Conservation (phyloP, 2,797 vertebrate species). For the Epinephelus coioides region DNA sequence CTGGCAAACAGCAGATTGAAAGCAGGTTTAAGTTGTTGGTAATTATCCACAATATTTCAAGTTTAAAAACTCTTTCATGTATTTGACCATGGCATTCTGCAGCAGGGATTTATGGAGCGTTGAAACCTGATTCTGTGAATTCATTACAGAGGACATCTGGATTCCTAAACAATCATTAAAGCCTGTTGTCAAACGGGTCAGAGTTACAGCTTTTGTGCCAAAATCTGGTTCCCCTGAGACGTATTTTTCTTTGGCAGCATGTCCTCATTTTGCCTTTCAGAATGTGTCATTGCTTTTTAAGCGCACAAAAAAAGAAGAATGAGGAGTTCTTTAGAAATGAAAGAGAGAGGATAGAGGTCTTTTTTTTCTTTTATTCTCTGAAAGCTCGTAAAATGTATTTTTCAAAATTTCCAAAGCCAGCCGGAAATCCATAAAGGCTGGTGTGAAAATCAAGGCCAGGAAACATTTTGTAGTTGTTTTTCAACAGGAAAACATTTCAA, state of each 20-base stretch:
- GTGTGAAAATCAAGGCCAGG: not conserved
- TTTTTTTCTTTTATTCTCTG: not conserved
- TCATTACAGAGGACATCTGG: constrained; percentile 11
- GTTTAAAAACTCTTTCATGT: not conserved
- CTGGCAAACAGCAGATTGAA: not conserved
- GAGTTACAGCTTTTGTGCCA: constrained; percentile 6
- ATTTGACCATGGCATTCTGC: not conserved
- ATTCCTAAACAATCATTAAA: constrained; percentile 3
- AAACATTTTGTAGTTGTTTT: not conserved
- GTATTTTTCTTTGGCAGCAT: not conserved
- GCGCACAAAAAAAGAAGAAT: constrained; percentile 9
- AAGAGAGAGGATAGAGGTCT: not conserved
- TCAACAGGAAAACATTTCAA: not conserved
- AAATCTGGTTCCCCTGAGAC: constrained; percentile 26
- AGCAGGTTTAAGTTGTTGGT: not conserved
- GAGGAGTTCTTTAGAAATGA: not conserved
- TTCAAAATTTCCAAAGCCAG: not conserved
- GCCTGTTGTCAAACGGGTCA: constrained; percentile 4
- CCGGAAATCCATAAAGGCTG: not conserved
- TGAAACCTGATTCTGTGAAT: not conserved
- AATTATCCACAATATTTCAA: not conserved
- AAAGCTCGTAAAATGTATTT: not conserved
- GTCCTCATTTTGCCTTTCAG: constrained; percentile 9
- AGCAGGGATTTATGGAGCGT: too few relatives aligned
- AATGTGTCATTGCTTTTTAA: constrained; percentile 3